Conservation (phyloP, 2,113 vertebrate genomes). For the Romanogobio albipinnatus region DNA sequence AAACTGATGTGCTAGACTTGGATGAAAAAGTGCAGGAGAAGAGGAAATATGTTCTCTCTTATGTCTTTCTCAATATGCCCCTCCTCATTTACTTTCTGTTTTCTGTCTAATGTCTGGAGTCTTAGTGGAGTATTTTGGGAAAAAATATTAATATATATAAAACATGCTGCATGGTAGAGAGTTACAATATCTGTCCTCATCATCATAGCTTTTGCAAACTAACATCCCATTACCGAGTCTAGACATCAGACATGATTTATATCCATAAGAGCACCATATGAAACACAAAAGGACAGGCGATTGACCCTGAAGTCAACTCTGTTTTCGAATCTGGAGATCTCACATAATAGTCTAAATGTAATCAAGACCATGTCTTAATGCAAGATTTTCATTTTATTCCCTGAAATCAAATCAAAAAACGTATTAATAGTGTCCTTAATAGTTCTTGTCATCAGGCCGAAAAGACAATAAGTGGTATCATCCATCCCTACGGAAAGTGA, state of each 20-base stretch:
- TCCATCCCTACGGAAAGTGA: not conserved
- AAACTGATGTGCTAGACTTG: not conserved
- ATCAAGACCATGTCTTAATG: not conserved
- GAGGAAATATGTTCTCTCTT: not conserved
- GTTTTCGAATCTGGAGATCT: not conserved
- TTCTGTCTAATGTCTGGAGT: not conserved
- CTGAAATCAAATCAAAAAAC: not conserved
- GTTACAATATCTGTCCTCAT: not conserved
- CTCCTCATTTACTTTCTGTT: not conserved
- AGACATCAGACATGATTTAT: not conserved
- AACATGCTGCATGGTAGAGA: not conserved
- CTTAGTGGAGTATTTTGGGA: slow-evolving; percentile 9
- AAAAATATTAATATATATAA: not conserved
- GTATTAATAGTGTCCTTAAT: not conserved
- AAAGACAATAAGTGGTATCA: not conserved
- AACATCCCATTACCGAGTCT: not conserved
- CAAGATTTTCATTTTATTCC: not conserved
- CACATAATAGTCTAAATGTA: not conserved
- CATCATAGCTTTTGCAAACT: slow-evolving; percentile 4
- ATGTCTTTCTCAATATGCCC: not conserved
- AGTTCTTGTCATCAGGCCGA: not conserved
- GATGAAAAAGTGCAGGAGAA: slow-evolving; percentile 8
- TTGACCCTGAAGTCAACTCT: not conserved
- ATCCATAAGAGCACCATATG: not conserved
- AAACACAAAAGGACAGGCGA: not conserved